Conservation (phyloP, 1,140 invertebrate species). For the Eumeta japonica region DNA sequence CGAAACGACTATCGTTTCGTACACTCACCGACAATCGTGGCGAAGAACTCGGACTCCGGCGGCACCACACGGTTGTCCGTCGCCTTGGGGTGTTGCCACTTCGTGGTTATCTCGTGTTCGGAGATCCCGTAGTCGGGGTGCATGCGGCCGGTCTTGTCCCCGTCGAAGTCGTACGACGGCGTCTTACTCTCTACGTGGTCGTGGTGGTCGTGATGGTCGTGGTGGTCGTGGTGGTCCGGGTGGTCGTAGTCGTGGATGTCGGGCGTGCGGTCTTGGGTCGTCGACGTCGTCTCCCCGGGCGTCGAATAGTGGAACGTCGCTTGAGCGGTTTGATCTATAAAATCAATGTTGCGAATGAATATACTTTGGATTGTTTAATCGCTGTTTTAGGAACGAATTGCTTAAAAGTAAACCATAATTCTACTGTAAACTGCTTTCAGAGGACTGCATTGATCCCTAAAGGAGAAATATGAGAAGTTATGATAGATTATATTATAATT, state of each 20-base stretch:
- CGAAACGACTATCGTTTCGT: too few species aligned
- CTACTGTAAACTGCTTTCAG: too few species aligned
- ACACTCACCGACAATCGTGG: conserved; percentile 47
- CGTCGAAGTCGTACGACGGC: conserved; percentile 30
- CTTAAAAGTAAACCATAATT: too few species aligned
- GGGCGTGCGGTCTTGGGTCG: conserved; percentile 33
- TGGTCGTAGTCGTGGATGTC: conserved; percentile 42
- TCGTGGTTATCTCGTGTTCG: conserved; percentile 39
- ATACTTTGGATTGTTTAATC: too few species aligned
- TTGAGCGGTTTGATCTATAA: not conserved
- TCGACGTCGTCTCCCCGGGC: conserved; percentile 29
- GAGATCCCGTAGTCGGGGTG: conserved; percentile 38
- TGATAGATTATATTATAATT: too few species aligned
- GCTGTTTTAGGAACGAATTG: too few species aligned
- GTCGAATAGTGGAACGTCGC: too few species aligned
- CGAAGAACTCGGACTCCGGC: conserved; percentile 37
- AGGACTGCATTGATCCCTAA: too few species aligned
- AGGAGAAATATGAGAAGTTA: too few species aligned
- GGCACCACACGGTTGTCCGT: conserved; percentile 29
- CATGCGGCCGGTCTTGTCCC: conserved; percentile 18
- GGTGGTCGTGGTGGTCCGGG: conserved; percentile 1
- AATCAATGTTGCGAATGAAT: not conserved
- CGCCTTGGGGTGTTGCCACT: conserved; percentile 38
- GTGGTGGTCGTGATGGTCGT: conserved; percentile 8
- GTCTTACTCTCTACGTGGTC: conserved; percentile 37